phyloP scores from a whole-genome alignment of 2,113 vertebrate species.

The Ictidomys tridecemlineatus region DNA sequence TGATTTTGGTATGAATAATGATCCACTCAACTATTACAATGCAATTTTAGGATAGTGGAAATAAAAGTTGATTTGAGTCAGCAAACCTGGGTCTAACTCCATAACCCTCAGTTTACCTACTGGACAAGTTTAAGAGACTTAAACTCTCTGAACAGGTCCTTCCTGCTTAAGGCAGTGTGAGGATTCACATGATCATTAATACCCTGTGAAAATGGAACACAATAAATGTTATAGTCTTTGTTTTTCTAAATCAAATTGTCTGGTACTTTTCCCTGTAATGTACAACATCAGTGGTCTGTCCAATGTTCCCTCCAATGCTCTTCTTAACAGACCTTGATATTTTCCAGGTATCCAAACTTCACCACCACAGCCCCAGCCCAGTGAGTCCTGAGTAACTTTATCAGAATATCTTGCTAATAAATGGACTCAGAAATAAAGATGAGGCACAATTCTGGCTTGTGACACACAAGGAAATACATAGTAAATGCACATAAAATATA shows the following conservation, averaged over 20 bases:
- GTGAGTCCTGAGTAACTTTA: neutral
- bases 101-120: neutral
- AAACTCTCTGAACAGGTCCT: neutral
- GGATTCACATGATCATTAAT: neutral
- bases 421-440: neutral
- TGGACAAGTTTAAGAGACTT: neutral
- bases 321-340: neutral
- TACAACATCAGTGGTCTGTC: neutral
- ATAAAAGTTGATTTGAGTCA: neutral
- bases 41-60: neutral
- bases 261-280: neutral
- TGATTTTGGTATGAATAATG: neutral
- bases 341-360: neutral
- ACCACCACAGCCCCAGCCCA: neutral
- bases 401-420: neutral
- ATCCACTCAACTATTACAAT: neutral
- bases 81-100: neutral
- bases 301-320: neutral
- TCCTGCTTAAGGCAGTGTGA: neutral
- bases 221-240: slow-evolving; percentile 13
- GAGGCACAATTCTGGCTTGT: neutral
- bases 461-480: neutral
- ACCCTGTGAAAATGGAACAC: neutral
- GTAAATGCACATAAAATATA: neutral
- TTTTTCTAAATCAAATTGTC: neutral